Conservation (phyloP, 2,797 vertebrate species). For the Eulemur mongoz region DNA sequence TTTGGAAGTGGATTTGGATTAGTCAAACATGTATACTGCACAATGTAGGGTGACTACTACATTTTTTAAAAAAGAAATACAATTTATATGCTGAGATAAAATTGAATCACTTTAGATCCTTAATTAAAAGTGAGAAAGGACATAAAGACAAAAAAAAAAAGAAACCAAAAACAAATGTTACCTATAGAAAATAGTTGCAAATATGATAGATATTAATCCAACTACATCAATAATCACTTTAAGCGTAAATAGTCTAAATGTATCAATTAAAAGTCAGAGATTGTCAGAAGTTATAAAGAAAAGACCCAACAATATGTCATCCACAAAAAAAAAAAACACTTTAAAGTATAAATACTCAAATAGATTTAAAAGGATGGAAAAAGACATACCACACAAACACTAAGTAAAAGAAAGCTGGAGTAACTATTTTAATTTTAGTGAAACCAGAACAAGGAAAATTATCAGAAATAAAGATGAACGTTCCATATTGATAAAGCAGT, state of each 20-base stretch:
- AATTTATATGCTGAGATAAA: neutral
- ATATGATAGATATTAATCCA: neutral
- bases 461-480: neutral
- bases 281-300: neutral
- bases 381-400: neutral
- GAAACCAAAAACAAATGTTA: neutral
- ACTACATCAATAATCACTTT: neutral
- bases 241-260: neutral
- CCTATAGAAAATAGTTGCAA: neutral
- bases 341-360: constrained; percentile 41
- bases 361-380: neutral
- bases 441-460: neutral
- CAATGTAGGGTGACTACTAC: neutral
- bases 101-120: neutral
- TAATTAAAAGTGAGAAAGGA: neutral
- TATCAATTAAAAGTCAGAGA: neutral
- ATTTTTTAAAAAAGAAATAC: neutral
- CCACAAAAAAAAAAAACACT: neutral
- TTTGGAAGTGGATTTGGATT: neutral
- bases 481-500: neutral
- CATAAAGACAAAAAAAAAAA: neutral
- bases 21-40: neutral
- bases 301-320: neutral
- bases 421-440: constrained; percentile 1
- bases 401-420: neutral